These are phyloP conservation scores for Salvelinus sp. DNA, from an alignment of 2,113 vertebrate species.

Conservation along the genomic window DNA sequence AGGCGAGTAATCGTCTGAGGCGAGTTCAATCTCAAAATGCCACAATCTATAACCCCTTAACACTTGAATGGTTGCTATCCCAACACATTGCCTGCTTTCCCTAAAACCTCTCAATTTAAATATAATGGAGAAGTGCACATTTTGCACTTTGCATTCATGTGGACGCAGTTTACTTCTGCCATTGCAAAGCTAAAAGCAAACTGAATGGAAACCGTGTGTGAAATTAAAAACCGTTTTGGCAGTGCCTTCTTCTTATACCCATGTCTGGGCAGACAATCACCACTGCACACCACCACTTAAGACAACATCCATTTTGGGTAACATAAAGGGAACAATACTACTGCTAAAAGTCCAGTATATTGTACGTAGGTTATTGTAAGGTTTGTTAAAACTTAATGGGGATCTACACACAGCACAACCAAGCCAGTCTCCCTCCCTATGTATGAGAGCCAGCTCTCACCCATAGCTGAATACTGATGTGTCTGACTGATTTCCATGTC, in stretches of 20 bases:
- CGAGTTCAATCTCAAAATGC: slow-evolving; percentile 30
- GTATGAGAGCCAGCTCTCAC: slow-evolving; percentile 55
- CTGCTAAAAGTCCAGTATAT: slow-evolving; percentile 35
- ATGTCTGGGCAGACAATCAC: slow-evolving; percentile 27
- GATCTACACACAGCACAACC: not conserved
- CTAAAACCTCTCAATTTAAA: not conserved
- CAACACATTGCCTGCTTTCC: not conserved
- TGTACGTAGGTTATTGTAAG: slow-evolving; percentile 41
- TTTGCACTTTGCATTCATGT: not conserved
- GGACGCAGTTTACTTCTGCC: slow-evolving; percentile 7
- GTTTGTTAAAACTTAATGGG: slow-evolving; percentile 54
- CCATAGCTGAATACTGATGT: slow-evolving; percentile 71
- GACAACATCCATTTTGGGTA: slow-evolving; percentile 20
- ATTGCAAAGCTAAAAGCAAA: slow-evolving; percentile 25
- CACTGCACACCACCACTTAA: slow-evolving; percentile 2
- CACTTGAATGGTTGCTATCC: not conserved
- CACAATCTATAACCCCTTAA: slow-evolving; percentile 13
- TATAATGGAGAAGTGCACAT: not conserved
- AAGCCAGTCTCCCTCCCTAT: not conserved
- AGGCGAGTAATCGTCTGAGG: slow-evolving; percentile 12
- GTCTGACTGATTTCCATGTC: slow-evolving; percentile 76
- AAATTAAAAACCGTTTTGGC: not conserved
- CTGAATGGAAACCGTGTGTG: slow-evolving; percentile 17
- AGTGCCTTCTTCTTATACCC: slow-evolving; percentile 7
- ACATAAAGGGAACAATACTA: slow-evolving; percentile 11